phyloP scores from a whole-genome alignment of 2,888 invertebrate species.

The Thymelicus sylvestris region DNA sequence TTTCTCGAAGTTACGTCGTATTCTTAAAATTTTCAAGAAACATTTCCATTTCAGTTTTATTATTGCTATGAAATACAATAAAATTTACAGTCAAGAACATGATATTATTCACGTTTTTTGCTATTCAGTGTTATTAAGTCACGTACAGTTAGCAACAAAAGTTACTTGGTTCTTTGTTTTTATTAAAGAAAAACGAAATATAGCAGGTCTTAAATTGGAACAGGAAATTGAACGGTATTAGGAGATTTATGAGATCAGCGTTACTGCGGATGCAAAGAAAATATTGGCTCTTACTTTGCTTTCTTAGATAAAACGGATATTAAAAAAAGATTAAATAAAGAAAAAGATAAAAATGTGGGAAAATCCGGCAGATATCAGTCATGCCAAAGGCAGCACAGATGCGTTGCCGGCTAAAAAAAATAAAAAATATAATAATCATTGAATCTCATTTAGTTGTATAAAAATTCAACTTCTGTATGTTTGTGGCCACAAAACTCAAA shows the following conservation, averaged over 20 bases:
- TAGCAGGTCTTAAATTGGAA: constrained; percentile 15
- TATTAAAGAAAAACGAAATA: neutral
- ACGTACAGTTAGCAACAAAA: neutral
- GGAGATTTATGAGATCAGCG: constrained; percentile 16
- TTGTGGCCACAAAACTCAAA: too few relatives aligned
- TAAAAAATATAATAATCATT: neutral
- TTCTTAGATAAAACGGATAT: neutral
- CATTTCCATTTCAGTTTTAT: too few relatives aligned
- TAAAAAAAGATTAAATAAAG: neutral
- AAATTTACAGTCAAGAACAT: too few relatives aligned
- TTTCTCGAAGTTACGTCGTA: too few relatives aligned
- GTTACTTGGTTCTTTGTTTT: neutral
- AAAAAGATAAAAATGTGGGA: neutral
- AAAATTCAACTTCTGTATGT: too few relatives aligned
- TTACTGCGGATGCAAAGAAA: constrained; percentile 6
- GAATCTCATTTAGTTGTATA: too few relatives aligned
- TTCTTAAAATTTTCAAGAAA: too few relatives aligned
- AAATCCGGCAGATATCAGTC: too few relatives aligned
- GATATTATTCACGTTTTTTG: too few relatives aligned
- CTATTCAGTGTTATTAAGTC: too few relatives aligned
- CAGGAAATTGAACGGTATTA: constrained; percentile 29
- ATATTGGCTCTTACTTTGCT: constrained; percentile 8
- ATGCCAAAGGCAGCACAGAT: neutral
- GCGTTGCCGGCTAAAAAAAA: too few relatives aligned
- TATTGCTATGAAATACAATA: too few relatives aligned